These are phyloP conservation scores for Agrotis segetum DNA, from an alignment of 2,888 invertebrate species.

Conservation along the genomic window DNA sequence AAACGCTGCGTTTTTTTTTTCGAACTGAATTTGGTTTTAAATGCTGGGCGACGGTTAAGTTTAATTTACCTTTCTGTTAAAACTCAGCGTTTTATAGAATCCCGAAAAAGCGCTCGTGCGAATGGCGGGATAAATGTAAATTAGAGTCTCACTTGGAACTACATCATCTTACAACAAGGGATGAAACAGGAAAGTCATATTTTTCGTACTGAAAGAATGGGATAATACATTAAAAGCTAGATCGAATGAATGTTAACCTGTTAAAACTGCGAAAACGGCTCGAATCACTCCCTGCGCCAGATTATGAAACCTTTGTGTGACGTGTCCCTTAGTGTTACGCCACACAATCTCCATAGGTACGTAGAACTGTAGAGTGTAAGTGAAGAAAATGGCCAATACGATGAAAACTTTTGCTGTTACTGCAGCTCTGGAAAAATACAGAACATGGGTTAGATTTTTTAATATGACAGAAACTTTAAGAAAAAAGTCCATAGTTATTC, in stretches of 20 bases:
- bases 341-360: slow-evolving; percentile 98
- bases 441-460: not conserved
- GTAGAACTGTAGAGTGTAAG: slow-evolving; percentile 98
- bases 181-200: too few relatives aligned
- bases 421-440: slow-evolving; percentile 91
- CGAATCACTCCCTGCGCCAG: slow-evolving; percentile 82
- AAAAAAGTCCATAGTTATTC: not conserved
- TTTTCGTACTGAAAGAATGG: too few relatives aligned
- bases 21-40: too few relatives aligned
- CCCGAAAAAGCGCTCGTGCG: too few relatives aligned
- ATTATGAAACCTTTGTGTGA: slow-evolving; percentile 81
- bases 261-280: slow-evolving; percentile 83
- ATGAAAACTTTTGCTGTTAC: slow-evolving; percentile 95
- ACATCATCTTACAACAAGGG: too few relatives aligned
- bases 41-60: too few relatives aligned
- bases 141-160: too few relatives aligned
- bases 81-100: too few relatives aligned
- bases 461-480: not conserved
- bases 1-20: too few relatives aligned
- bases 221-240: not conserved
- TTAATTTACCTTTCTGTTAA: too few relatives aligned
- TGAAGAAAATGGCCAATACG: slow-evolving; percentile 97
- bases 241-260: slow-evolving; percentile 76
- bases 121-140: too few relatives aligned
- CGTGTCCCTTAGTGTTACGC: slow-evolving; percentile 92